A percentile compares a stretch with the other conserved stretches of the same genome.
phyloP scores from a whole-genome alignment of 2,113 vertebrate species.

The Dasypus novemcinctus region DNA sequence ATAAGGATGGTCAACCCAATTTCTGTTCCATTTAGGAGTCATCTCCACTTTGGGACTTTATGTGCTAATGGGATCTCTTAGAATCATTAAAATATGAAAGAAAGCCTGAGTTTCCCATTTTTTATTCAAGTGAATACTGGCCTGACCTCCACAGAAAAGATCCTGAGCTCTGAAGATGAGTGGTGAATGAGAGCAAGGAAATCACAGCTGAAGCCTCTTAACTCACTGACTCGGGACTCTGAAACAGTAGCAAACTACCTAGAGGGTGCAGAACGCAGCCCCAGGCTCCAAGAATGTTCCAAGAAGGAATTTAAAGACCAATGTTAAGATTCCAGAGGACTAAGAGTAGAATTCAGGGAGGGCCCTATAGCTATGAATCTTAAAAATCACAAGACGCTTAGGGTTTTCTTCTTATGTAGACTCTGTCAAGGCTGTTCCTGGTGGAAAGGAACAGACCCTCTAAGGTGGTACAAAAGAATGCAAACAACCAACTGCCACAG shows the following conservation, averaged over 20 bases:
- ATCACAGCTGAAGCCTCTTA: background rate
- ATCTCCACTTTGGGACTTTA: background rate
- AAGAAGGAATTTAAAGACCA: background rate
- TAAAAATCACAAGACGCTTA: conserved; percentile 37
- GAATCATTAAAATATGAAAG: background rate
- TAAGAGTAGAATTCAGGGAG: background rate
- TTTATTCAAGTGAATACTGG: conserved; percentile 46
- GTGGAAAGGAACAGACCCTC: background rate
- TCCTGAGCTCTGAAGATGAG: conserved; percentile 43
- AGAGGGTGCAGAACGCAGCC: background rate
- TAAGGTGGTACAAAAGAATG: background rate
- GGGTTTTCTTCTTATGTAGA: background rate
- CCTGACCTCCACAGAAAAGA: conserved; percentile 27
- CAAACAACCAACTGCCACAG: background rate
- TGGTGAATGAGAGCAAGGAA: background rate
- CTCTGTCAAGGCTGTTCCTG: background rate
- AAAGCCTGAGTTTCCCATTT: background rate
- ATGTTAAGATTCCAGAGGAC: conserved; percentile 14
- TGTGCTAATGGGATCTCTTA: background rate
- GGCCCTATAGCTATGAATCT: background rate
- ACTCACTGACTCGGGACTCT: background rate
- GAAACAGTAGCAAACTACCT: background rate
- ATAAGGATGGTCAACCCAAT: background rate
- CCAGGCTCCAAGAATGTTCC: background rate
- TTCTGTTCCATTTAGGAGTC: background rate